phyloP scores from a whole-genome alignment of 2,888 invertebrate genomes.

The Drosophila kuntzei region DNA sequence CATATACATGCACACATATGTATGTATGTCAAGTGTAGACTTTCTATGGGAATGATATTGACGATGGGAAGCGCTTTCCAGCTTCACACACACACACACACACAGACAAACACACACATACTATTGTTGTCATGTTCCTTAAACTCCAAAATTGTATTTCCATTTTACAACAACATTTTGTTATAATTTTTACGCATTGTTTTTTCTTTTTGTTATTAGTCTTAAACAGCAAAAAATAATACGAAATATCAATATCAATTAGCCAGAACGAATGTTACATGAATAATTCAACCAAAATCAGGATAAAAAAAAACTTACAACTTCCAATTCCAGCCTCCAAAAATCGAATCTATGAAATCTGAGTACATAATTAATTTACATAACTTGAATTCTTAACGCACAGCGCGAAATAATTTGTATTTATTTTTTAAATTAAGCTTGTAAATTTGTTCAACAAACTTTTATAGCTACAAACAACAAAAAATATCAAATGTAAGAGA shows the following conservation, averaged over 20 bases:
- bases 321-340: conserved; percentile 48
- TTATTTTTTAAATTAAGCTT: neutral
- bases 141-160: conserved; percentile 59
- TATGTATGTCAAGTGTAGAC: conserved; percentile 10
- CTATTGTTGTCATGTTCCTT: conserved; percentile 64
- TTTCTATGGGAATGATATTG: neutral
- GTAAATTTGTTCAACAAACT: conserved; percentile 44
- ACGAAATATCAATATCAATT: conserved; percentile 14
- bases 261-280: conserved; percentile 47
- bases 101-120: conserved; percentile 28
- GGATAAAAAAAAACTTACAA: conserved; percentile 6
- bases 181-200: conserved; percentile 72
- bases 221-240: conserved; percentile 5
- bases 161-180: conserved; percentile 66
- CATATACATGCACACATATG: neutral
- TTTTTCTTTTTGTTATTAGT: conserved; percentile 74
- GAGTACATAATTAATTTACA: conserved; percentile 3
- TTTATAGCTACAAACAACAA: conserved; percentile 18
- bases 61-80: conserved; percentile 10
- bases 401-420: conserved; percentile 1
- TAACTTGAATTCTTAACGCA: conserved; percentile 2
- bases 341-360: neutral
- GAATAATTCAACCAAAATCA: conserved; percentile 39
- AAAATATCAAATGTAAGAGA: conserved; percentile 6
- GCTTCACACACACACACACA: conserved; percentile 11